Evolutionary conservation across 2,888 invertebrate genomes (phyloP).

Genomic region (Xestia xanthographa): DNA sequence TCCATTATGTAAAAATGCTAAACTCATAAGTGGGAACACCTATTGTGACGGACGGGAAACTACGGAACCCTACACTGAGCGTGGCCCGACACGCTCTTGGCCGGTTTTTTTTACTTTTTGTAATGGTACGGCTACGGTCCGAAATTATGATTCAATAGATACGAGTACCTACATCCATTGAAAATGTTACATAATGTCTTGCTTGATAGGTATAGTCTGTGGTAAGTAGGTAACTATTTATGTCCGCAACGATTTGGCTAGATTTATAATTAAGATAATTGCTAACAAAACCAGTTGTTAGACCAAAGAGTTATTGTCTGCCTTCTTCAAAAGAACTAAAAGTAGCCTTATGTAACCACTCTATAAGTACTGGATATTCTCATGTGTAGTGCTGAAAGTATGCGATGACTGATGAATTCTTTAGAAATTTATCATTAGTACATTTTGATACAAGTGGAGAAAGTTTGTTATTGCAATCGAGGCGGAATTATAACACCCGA

Average conservation of each 20-base stretch:
- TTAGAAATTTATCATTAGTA: not conserved
- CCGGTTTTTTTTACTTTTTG: not conserved
- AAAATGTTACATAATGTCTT: slow-evolving; percentile 3
- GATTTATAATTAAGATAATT: slow-evolving; percentile 35
- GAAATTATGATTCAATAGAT: not conserved
- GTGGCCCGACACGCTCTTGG: too few relatives aligned
- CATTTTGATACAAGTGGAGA: too few relatives aligned
- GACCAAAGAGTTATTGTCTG: slow-evolving; percentile 6
- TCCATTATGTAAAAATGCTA: too few relatives aligned
- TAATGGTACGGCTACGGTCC: not conserved
- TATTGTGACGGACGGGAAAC: too few relatives aligned
- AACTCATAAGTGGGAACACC: too few relatives aligned
- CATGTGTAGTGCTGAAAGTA: slow-evolving; percentile 1
- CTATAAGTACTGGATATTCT: not conserved
- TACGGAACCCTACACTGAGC: too few relatives aligned
- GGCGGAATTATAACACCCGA: too few relatives aligned
- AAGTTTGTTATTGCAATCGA: too few relatives aligned
- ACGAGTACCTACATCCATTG: not conserved
- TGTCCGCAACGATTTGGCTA: not conserved
- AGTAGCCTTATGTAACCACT: slow-evolving; percentile 16
- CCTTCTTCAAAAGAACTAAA: slow-evolving; percentile 3
- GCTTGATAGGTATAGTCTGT: slow-evolving; percentile 14
- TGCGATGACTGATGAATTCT: not conserved
- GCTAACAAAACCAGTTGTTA: not conserved
- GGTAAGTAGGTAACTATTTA: not conserved